Evolutionary conservation across 2,888 invertebrate species (phyloP).

Genomic region (Drosophila imparisetae): DNA sequence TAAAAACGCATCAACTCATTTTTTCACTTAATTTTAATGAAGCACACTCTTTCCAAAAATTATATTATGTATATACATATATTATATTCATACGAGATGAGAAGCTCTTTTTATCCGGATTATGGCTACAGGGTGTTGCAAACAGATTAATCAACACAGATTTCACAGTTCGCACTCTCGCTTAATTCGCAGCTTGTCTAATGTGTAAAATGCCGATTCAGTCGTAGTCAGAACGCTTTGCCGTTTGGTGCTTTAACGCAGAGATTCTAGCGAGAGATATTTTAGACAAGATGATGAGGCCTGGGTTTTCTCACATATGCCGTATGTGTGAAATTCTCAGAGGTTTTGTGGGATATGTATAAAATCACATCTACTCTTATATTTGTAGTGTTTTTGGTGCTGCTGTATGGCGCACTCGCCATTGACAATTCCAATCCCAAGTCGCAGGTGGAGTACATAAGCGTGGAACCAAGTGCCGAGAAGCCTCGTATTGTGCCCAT

Average conservation of each 20-base stretch:
- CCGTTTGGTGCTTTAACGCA: conserved; percentile 18
- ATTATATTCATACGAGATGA: neutral
- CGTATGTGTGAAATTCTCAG: conserved; percentile 44
- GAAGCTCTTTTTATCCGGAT: neutral
- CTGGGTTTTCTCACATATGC: conserved; percentile 22
- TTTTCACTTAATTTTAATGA: neutral
- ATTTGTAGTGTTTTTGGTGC: conserved; percentile 38
- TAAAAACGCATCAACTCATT: neutral
- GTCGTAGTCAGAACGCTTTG: conserved; percentile 45
- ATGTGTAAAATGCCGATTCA: conserved; percentile 29
- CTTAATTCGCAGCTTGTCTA: conserved; percentile 35
- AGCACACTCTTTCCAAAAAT: neutral
- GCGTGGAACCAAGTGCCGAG: conserved; percentile 5
- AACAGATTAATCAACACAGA: conserved; percentile 37
- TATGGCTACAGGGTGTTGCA: conserved; percentile 25
- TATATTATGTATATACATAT: neutral
- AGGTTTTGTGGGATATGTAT: neutral
- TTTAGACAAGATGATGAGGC: conserved; percentile 32
- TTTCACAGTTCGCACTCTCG: conserved; percentile 25
- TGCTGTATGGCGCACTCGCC: conserved; percentile 26
- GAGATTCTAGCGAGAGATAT: conserved; percentile 1
- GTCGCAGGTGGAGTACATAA: conserved; percentile 82
- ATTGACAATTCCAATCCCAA: conserved; percentile 73
- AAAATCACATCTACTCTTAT: neutral
- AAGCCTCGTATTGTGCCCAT: conserved; percentile 66